Evolutionary conservation across 1,140 invertebrate species (phyloP).

Genomic region (Eufriesea mexicana): DNA sequence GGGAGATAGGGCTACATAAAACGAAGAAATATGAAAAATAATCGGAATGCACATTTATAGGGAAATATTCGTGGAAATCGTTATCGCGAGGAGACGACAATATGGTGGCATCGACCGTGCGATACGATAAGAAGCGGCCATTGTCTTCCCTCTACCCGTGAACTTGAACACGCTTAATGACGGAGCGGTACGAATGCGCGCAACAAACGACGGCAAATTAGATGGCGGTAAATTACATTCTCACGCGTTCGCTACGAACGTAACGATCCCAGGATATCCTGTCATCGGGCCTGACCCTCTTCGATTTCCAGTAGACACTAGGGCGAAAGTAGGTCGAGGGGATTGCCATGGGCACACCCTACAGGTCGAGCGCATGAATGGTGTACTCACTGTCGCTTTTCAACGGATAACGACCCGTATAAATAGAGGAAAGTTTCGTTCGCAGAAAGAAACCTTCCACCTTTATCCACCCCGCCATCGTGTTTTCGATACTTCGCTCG

Average conservation of each 20-base stretch:
- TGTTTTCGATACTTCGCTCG: background rate
- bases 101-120: slow-evolving; percentile 26
- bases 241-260: slow-evolving; percentile 12
- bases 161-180: slow-evolving; percentile 12
- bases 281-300: slow-evolving; percentile 52
- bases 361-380: slow-evolving; percentile 1
- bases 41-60: background rate
- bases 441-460: background rate
- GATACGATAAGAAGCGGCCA: slow-evolving; percentile 28
- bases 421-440: slow-evolving; percentile 7
- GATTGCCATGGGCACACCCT: slow-evolving; percentile 44
- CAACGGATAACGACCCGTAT: slow-evolving; percentile 27
- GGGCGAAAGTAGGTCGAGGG: slow-evolving; percentile 50
- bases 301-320: slow-evolving; percentile 45
- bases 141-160: slow-evolving; percentile 28
- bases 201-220: slow-evolving; percentile 12
- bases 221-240: slow-evolving; percentile 31
- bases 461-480: no score
- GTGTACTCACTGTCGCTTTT: slow-evolving; percentile 1
- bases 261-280: slow-evolving; percentile 51
- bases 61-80: slow-evolving; percentile 1
- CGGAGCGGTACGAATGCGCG: background rate
- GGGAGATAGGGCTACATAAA: background rate
- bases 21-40: background rate
- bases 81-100: background rate